phyloP scores from a whole-genome alignment of 2,888 invertebrate species.

The Harpalus rubripes region DNA sequence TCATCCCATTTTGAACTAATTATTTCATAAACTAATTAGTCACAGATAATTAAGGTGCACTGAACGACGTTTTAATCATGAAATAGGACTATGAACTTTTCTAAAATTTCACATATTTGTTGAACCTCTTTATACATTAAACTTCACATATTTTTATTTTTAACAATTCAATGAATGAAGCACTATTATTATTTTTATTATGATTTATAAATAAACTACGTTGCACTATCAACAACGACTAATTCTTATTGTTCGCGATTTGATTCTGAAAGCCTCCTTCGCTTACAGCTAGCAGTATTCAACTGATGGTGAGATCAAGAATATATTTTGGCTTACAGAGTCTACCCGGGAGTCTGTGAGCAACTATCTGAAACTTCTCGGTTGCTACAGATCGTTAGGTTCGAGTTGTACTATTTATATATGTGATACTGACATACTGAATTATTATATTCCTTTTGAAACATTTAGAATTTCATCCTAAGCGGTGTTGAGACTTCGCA shows the following conservation, averaged over 20 bases:
- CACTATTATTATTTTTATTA: no score
- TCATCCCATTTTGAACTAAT: constrained; percentile 62
- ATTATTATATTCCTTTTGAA: constrained; percentile 31
- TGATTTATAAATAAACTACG: not conserved
- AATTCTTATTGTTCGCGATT: not conserved
- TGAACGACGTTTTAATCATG: constrained; percentile 22
- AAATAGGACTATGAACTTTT: not conserved
- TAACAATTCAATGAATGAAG: no score
- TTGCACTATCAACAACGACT: constrained; percentile 13
- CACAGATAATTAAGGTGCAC: constrained; percentile 62
- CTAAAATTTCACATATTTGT: constrained; percentile 16
- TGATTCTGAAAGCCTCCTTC: not conserved
- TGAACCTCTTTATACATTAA: constrained; percentile 43
- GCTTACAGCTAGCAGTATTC: constrained; percentile 7
- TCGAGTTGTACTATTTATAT: constrained; percentile 58
- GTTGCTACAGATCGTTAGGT: constrained; percentile 36
- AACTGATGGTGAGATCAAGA: constrained; percentile 42
- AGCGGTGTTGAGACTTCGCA: not conserved
- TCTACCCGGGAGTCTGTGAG: constrained; percentile 39
- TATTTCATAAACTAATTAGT: constrained; percentile 58
- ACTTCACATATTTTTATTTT: constrained; percentile 24
- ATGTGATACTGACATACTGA: constrained; percentile 63
- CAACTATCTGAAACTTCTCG: constrained; percentile 35
- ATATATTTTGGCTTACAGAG: constrained; percentile 63
- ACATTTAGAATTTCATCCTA: not conserved